Conservation (phyloP, 2,888 invertebrate species). For the Oeneis ivallda region DNA sequence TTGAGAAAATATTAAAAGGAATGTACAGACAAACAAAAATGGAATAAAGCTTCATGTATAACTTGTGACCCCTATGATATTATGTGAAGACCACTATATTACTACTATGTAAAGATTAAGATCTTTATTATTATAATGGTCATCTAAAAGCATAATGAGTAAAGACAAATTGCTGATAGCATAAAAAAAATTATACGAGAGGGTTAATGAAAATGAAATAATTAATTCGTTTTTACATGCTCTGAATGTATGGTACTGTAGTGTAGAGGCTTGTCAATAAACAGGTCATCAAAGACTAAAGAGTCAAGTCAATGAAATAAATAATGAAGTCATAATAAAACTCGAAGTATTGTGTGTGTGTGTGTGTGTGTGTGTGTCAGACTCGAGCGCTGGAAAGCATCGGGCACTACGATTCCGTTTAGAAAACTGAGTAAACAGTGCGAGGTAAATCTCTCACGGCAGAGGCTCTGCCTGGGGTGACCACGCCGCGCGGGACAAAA, state of each 20-base stretch:
- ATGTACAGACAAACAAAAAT: too few relatives aligned
- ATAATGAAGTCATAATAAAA: constrained; percentile 9
- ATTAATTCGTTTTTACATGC: too few relatives aligned
- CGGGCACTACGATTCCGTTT: constrained; percentile 40
- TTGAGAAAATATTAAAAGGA: background rate
- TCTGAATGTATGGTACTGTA: background rate
- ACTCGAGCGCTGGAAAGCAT: constrained; percentile 37
- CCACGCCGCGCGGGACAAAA: background rate
- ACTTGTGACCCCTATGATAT: too few relatives aligned
- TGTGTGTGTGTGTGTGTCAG: background rate
- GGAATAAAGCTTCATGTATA: too few relatives aligned
- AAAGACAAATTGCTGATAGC: too few relatives aligned
- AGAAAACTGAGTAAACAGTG: constrained; percentile 46
- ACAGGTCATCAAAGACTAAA: background rate
- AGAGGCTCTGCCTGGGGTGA: constrained; percentile 7
- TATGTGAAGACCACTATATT: too few relatives aligned
- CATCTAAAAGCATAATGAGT: too few relatives aligned
- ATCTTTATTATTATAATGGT: too few relatives aligned
- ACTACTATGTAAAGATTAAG: too few relatives aligned
- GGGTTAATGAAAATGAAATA: too few relatives aligned
- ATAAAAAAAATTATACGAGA: too few relatives aligned
- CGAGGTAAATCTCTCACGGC: constrained; percentile 42
- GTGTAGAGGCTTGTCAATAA: background rate
- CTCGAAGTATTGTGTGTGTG: background rate
- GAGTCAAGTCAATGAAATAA: background rate